Percentiles rank a stretch among this genome's conserved stretches.
These are phyloP conservation scores for Andrena praecox DNA, from an alignment of 2,888 invertebrate species.

Conservation along the genomic window DNA sequence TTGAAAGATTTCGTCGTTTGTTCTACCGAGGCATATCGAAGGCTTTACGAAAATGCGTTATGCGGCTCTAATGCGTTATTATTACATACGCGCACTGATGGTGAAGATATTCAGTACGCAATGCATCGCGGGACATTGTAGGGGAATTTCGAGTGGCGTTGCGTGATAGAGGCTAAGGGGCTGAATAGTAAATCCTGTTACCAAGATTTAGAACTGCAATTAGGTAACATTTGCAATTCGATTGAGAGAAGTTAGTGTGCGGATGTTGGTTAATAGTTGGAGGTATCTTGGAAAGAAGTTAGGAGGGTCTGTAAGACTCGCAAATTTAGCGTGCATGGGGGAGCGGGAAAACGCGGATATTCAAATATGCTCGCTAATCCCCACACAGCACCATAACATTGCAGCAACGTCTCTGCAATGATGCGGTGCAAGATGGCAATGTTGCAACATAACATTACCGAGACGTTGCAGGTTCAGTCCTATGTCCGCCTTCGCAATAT, in stretches of 20 bases:
- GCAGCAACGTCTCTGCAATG: too few relatives aligned
- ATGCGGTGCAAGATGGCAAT: too few relatives aligned
- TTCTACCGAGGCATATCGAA: slow-evolving; percentile 52
- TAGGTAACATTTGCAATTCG: slow-evolving; percentile 4
- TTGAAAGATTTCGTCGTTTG: neutral
- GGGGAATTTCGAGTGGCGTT: neutral
- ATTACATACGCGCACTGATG: neutral
- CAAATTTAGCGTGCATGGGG: neutral
- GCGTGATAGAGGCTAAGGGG: neutral
- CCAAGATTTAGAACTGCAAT: neutral
- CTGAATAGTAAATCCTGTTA: slow-evolving; percentile 5
- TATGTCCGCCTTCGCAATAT: too few relatives aligned
- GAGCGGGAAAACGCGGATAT: neutral
- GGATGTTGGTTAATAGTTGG: neutral
- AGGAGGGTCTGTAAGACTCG: neutral
- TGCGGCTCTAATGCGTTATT: neutral
- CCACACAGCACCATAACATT: too few relatives aligned
- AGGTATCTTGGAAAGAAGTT: neutral
- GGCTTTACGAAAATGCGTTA: neutral
- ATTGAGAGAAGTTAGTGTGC: neutral
- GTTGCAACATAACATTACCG: too few relatives aligned
- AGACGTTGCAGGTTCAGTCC: too few relatives aligned
- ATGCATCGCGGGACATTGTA: neutral
- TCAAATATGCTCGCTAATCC: neutral
- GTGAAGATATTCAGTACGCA: neutral